These are phyloP conservation scores for Cyprinella venusta DNA, from an alignment of 2,797 vertebrate species.

Conservation along the genomic window DNA sequence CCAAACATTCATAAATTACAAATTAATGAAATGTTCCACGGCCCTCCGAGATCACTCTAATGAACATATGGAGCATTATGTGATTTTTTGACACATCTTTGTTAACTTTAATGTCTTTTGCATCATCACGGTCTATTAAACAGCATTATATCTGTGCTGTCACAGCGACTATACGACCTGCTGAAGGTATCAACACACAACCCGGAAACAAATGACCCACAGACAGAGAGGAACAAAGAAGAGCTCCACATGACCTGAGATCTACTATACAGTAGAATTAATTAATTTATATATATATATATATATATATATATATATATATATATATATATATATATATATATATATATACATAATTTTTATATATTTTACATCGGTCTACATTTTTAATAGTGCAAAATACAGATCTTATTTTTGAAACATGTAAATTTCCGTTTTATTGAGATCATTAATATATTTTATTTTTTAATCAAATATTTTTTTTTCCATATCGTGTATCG, in stretches of 20 bases:
- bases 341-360: too few relatives aligned
- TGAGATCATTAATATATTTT: background rate
- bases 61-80: constrained; percentile 92
- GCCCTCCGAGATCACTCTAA: constrained; percentile 95
- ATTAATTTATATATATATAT: background rate
- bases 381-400: background rate
- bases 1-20: constrained; percentile 99
- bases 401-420: background rate
- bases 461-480: background rate
- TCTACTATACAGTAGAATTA: background rate
- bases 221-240: constrained; percentile 24
- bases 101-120: constrained; percentile 92
- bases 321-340: too few relatives aligned
- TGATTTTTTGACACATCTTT: constrained; percentile 83
- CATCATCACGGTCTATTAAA: constrained; percentile 92
- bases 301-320: too few relatives aligned
- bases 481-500: background rate
- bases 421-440: background rate
- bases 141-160: constrained; percentile 89
- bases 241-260: background rate
- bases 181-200: constrained; percentile 81
- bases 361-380: too few relatives aligned
- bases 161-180: constrained; percentile 87
- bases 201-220: constrained; percentile 72
- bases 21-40: constrained; percentile 99